These are phyloP conservation scores for Actias luna DNA, from an alignment of 2,888 invertebrate species.

Conservation along the genomic window DNA sequence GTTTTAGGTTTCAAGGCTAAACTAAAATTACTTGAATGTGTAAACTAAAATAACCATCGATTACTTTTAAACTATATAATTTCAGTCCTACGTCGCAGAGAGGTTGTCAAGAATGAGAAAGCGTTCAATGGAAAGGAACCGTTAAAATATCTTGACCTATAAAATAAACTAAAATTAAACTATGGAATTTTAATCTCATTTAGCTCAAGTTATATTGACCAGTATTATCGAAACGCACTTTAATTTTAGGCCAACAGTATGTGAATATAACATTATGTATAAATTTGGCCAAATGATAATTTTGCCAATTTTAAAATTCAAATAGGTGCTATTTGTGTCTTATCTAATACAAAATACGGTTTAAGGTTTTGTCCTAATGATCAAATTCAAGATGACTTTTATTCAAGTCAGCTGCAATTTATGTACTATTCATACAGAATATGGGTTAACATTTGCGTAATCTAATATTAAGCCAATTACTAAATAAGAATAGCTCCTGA, in stretches of 20 bases:
- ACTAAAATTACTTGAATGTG: not conserved
- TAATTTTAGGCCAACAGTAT: not conserved
- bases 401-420: not conserved
- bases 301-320: not conserved
- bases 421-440: not conserved
- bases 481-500: not conserved
- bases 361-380: no score
- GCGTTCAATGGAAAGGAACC: not conserved
- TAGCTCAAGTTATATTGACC: not conserved
- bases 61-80: not conserved
- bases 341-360: no score
- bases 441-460: not conserved
- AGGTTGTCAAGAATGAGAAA: not conserved
- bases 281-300: not conserved
- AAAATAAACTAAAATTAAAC: conserved; percentile 4
- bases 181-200: not conserved
- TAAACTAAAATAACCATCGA: not conserved
- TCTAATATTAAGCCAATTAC: not conserved
- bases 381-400: no score
- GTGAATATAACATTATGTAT: no score
- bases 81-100: not conserved
- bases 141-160: conserved; percentile 1
- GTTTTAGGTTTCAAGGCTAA: not conserved
- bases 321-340: no score
- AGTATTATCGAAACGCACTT: not conserved